These are phyloP conservation scores for Parnassius smintheus DNA, from an alignment of 2,888 invertebrate species.

Conservation along the genomic window DNA sequence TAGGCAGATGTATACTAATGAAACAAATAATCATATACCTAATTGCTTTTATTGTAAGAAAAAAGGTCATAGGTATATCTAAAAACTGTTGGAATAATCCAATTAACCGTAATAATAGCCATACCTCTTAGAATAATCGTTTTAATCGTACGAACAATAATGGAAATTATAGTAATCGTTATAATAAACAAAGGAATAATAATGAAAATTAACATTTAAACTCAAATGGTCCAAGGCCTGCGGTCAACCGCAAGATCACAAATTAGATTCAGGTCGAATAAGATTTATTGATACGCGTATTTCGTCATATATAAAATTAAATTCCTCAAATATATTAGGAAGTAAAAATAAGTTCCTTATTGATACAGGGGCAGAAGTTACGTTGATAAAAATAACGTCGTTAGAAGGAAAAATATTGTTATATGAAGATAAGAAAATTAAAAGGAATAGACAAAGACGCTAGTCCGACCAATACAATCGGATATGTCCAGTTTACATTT, in stretches of 20 bases:
- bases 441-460: slow-evolving; percentile 30
- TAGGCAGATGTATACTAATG: slow-evolving; percentile 13
- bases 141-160: slow-evolving; percentile 11
- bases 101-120: neutral
- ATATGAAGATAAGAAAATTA: slow-evolving; percentile 26
- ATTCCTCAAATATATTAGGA: slow-evolving; percentile 8
- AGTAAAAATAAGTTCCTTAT: slow-evolving; percentile 29
- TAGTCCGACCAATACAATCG: slow-evolving; percentile 27
- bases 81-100: slow-evolving; percentile 28
- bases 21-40: slow-evolving; percentile 20
- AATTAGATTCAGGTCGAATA: slow-evolving; percentile 26
- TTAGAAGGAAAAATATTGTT: too few relatives aligned
- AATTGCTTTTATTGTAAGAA: slow-evolving; percentile 30
- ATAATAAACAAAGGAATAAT: slow-evolving; percentile 2
- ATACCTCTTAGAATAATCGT: too few relatives aligned
- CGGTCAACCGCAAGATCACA: slow-evolving; percentile 25
- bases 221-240: slow-evolving; percentile 26
- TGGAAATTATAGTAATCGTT: slow-evolving; percentile 15
- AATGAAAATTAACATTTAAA: slow-evolving; percentile 26
- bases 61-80: slow-evolving; percentile 26
- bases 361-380: slow-evolving; percentile 31
- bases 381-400: slow-evolving; percentile 24
- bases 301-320: slow-evolving; percentile 28
- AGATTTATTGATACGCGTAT: slow-evolving; percentile 28
- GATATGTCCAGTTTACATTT: slow-evolving; percentile 26